phyloP scores from a whole-genome alignment of 2,797 vertebrate species.

The Staurois parvus region DNA sequence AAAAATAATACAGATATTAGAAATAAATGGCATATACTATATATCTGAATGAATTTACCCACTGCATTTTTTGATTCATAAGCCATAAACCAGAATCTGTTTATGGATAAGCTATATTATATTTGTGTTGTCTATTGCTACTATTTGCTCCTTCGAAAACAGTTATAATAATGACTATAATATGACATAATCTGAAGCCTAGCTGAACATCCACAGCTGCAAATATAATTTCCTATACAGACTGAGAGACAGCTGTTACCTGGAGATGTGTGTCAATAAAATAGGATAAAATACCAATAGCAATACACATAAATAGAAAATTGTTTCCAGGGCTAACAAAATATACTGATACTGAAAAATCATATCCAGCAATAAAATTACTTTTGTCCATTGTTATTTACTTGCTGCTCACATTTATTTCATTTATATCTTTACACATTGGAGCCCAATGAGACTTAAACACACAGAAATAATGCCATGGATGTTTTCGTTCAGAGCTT shows the following conservation, averaged over 20 bases:
- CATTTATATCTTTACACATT: constrained; percentile 10
- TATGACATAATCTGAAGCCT: constrained; percentile 2
- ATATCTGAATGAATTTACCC: not conserved
- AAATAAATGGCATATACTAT: not conserved
- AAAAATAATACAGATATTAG: constrained; percentile 1
- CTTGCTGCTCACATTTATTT: not conserved
- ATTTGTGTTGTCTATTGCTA: not conserved
- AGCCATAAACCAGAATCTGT: not conserved
- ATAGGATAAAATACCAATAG: constrained; percentile 24
- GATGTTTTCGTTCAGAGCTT: not conserved
- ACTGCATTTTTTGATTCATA: not conserved
- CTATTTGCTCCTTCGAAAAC: not conserved
- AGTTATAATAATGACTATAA: constrained; percentile 13
- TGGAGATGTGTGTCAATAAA: constrained; percentile 19
- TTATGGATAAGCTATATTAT: not conserved
- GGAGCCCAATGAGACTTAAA: not conserved
- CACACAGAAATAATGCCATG: not conserved
- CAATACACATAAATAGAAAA: constrained; percentile 26
- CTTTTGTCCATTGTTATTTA: not conserved
- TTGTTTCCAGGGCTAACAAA: constrained; percentile 17
- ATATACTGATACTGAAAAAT: constrained; percentile 16
- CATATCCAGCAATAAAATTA: constrained; percentile 12
- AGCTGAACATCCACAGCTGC: not conserved
- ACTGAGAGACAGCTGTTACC: constrained; percentile 25
- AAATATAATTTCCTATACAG: constrained; percentile 19